Conservation (phyloP, 2,888 invertebrate species). For the Morinoia aosen region DNA sequence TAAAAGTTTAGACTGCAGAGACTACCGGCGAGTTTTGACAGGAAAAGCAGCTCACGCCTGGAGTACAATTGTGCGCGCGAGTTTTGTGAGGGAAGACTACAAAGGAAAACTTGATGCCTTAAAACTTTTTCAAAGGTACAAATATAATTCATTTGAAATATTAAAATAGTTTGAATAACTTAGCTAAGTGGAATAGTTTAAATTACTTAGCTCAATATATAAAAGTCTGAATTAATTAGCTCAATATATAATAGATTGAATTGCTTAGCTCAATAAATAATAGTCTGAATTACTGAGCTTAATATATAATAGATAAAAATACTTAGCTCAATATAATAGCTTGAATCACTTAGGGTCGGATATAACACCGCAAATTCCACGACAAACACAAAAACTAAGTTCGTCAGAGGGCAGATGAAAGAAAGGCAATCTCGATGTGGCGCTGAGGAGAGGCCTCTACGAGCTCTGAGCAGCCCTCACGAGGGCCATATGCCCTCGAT, state of each 20-base stretch:
- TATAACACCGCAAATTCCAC: not conserved
- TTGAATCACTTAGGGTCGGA: not conserved
- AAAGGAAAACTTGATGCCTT: too few relatives aligned
- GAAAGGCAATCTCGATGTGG: not conserved
- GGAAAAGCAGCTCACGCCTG: not conserved
- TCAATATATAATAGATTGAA: not conserved
- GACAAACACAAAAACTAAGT: not conserved
- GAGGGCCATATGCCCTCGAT: not conserved
- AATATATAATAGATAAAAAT: too few relatives aligned
- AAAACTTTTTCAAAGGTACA: too few relatives aligned
- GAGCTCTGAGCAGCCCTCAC: not conserved
- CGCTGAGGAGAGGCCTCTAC: not conserved
- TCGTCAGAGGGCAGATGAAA: not conserved
- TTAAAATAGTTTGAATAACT: too few relatives aligned
- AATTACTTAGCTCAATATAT: too few relatives aligned
- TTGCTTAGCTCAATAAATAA: not conserved
- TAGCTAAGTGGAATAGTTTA: too few relatives aligned
- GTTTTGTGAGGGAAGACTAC: too few relatives aligned
- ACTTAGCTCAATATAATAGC: not conserved
- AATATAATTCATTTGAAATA: too few relatives aligned
- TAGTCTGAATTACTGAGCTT: too few relatives aligned
- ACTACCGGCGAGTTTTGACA: not conserved
- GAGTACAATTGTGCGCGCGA: not conserved
- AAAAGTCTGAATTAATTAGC: not conserved
- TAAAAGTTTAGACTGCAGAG: not conserved